Evolutionary conservation across 2,797 vertebrate species (phyloP).

Genomic region (Phalloptychus januarius): DNA sequence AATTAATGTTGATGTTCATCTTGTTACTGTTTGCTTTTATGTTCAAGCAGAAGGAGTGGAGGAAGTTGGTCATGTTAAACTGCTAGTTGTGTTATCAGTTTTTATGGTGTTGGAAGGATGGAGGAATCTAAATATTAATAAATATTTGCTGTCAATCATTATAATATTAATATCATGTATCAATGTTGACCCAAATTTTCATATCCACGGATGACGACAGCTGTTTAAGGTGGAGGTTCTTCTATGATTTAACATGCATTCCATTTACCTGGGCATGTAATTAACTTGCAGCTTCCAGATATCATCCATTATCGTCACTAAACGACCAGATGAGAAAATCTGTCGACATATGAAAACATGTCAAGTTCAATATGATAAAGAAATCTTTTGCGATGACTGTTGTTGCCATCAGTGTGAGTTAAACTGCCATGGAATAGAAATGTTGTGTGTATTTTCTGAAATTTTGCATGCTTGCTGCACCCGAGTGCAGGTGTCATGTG

Average conservation of each 20-base stretch:
- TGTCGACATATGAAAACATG: background rate
- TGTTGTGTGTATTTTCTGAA: background rate
- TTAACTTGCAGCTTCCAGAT: background rate
- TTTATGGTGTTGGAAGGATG: background rate
- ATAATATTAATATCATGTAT: background rate
- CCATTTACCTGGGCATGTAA: background rate
- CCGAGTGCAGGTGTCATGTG: conserved; percentile 7
- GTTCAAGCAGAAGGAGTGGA: background rate
- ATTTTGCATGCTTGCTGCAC: background rate
- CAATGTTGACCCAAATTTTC: background rate
- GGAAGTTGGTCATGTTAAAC: background rate
- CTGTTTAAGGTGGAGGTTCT: background rate
- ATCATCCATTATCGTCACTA: background rate
- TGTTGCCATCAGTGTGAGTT: background rate
- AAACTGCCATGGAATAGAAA: background rate
- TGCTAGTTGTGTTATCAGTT: background rate
- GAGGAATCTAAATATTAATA: background rate
- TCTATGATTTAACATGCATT: background rate
- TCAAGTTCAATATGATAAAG: background rate
- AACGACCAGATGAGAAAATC: background rate
- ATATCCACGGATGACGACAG: background rate
- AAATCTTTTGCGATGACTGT: background rate
- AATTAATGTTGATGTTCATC: background rate
- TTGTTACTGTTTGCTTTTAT: background rate
- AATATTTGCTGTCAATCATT: background rate